Evolutionary conservation across 2,797 vertebrate species (phyloP).

Genomic region (Hapalemur alaotrensis): DNA sequence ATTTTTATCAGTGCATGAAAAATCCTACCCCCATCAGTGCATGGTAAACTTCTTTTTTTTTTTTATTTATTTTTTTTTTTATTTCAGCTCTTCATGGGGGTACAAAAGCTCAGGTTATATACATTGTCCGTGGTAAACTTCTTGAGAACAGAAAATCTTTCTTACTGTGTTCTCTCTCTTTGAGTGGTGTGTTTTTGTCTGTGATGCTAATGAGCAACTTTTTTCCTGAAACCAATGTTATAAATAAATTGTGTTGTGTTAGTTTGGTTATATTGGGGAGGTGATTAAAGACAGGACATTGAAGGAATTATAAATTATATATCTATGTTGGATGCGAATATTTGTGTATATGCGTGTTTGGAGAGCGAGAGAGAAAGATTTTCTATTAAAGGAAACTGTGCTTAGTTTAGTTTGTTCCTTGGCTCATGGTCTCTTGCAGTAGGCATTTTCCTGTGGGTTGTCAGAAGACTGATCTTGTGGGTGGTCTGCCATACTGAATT

Average conservation of each 20-base stretch:
- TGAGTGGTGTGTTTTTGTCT: not conserved
- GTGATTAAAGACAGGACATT: not conserved
- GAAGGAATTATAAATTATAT: not conserved
- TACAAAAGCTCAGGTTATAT: too few relatives aligned
- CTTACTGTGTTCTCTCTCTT: not conserved
- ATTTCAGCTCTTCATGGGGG: too few relatives aligned
- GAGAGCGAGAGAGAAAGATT: not conserved
- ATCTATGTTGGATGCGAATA: not conserved
- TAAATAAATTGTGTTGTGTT: not conserved
- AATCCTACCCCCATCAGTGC: not conserved
- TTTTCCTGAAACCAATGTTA: not conserved
- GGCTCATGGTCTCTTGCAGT: constrained; percentile 16
- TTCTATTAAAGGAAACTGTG: constrained; percentile 30
- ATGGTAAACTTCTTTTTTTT: not conserved
- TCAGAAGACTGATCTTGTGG: constrained; percentile 52
- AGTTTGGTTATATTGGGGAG: not conserved
- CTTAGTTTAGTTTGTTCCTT: constrained; percentile 38
- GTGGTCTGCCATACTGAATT: constrained; percentile 72
- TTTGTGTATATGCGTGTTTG: not conserved
- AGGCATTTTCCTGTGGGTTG: constrained; percentile 58
- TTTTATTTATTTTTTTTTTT: too few relatives aligned
- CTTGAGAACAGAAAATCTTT: not conserved
- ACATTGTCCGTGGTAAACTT: not conserved
- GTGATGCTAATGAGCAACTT: not conserved
- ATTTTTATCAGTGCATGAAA: not conserved